Percentiles rank a stretch among this genome's conserved stretches.
Conservation (phyloP, 2,888 invertebrate species). For the Hedychridium roseum region DNA sequence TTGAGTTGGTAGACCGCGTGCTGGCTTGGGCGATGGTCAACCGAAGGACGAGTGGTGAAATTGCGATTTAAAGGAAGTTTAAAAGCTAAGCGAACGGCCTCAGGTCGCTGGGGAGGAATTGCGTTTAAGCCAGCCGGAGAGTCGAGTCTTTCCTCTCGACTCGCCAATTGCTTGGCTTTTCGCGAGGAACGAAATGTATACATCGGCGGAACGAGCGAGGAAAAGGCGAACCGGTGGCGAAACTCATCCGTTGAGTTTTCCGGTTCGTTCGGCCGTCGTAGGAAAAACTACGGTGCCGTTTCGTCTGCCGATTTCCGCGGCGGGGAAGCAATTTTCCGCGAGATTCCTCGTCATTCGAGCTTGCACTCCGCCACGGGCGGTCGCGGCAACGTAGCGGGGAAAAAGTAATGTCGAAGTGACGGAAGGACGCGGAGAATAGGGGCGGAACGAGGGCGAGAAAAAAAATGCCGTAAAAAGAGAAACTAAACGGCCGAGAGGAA, state of each 20-base stretch:
- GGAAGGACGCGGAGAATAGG: not conserved
- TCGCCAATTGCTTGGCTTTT: too few relatives aligned
- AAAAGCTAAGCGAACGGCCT: too few relatives aligned
- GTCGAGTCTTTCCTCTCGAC: too few relatives aligned
- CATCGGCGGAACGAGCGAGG: constrained; percentile 2
- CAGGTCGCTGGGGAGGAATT: too few relatives aligned
- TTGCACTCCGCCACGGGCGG: too few relatives aligned
- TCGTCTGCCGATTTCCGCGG: constrained; percentile 28
- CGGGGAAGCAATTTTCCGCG: constrained; percentile 38
- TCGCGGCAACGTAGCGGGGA: constrained; percentile 12
- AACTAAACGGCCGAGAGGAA: not conserved
- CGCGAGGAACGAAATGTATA: too few relatives aligned
- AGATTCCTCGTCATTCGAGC: constrained; percentile 25
- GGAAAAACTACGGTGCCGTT: constrained; percentile 22
- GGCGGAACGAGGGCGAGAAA: not conserved
- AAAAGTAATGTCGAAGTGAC: constrained; percentile 3
- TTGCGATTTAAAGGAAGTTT: too few relatives aligned
- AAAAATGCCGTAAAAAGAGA: too few relatives aligned
- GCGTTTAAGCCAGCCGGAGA: too few relatives aligned
- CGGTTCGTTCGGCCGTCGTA: constrained; percentile 2
- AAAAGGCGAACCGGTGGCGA: not conserved
- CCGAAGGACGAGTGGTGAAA: not conserved
- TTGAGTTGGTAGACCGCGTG: too few relatives aligned
- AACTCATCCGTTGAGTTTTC: constrained; percentile 7
- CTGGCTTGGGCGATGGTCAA: too few relatives aligned